Percentiles rank a stretch among this genome's conserved stretches.
Conservation (phyloP, 2,113 vertebrate genomes). For the Mus musculus region DNA sequence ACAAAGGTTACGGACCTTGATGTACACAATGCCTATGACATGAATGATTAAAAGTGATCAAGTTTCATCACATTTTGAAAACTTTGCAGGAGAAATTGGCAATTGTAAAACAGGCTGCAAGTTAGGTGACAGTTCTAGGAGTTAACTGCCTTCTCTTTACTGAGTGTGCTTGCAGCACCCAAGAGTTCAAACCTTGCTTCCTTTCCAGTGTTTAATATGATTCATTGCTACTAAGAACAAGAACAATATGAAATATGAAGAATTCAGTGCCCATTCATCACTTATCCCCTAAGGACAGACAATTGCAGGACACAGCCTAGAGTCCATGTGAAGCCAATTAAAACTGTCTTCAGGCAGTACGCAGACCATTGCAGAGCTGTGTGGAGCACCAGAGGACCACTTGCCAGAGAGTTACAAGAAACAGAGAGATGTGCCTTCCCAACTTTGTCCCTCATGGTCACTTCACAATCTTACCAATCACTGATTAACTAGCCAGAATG, state of each 20-base stretch:
- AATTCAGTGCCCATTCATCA: slow-evolving; percentile 44
- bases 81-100: background rate
- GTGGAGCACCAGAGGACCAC: background rate
- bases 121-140: background rate
- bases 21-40: background rate
- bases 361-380: background rate
- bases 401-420: background rate
- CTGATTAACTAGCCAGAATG: background rate
- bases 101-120: background rate
- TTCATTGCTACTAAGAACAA: slow-evolving; percentile 41
- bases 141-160: background rate
- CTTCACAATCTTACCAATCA: background rate
- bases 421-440: background rate
- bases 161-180: background rate
- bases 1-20: background rate
- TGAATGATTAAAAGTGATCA: background rate
- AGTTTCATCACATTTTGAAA: background rate
- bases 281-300: slow-evolving; percentile 7
- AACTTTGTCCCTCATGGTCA: background rate
- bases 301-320: background rate
- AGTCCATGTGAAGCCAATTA: slow-evolving; percentile 38
- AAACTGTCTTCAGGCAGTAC: background rate
- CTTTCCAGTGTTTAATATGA: background rate
- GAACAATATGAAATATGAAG: slow-evolving; percentile 42
- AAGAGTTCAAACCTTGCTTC: background rate